Evolutionary conservation across 2,113 vertebrate species (phyloP).

Genomic region (Lagenorhynchus albirostris): DNA sequence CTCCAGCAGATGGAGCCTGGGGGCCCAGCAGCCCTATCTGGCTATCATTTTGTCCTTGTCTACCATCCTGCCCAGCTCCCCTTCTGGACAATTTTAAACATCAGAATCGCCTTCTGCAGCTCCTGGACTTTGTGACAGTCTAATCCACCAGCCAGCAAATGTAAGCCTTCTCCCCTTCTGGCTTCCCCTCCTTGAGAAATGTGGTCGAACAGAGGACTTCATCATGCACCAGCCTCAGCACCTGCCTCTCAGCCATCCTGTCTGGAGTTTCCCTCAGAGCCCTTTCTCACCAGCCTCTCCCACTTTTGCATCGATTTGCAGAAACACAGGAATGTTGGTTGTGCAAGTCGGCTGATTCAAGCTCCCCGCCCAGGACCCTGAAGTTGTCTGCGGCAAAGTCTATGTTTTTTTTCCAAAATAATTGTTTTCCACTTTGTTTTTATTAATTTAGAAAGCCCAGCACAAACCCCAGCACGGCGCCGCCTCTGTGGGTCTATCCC

Average conservation of each 20-base stretch:
- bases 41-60: not conserved
- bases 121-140: not conserved
- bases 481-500: not conserved
- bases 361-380: not conserved
- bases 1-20: not conserved
- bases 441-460: not conserved
- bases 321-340: not conserved
- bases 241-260: not conserved
- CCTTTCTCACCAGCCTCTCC: not conserved
- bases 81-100: not conserved
- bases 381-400: not conserved
- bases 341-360: accelerated
- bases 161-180: not conserved
- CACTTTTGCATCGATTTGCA: not conserved
- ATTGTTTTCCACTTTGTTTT: not conserved
- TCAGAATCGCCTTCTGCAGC: not conserved
- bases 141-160: not conserved
- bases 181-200: not conserved
- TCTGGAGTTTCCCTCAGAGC: not conserved
- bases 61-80: not conserved
- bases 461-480: not conserved
- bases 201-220: not conserved
- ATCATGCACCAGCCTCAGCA: not conserved
- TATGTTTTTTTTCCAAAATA: not conserved
- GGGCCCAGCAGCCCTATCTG: not conserved